Evolutionary conservation across 2,888 invertebrate species (phyloP).

Genomic region (Villa cingulata): DNA sequence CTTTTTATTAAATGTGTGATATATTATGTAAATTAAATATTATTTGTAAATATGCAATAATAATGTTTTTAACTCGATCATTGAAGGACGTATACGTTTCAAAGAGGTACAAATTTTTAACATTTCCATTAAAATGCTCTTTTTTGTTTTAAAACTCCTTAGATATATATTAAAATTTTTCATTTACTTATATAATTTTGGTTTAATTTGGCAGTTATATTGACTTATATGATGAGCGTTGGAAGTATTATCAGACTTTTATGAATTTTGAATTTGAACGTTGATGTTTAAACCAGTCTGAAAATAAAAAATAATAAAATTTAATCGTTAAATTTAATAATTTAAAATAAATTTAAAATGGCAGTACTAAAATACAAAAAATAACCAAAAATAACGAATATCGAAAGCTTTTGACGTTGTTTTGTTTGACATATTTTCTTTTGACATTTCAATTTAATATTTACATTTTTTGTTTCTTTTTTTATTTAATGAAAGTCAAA

Average conservation of each 20-base stretch:
- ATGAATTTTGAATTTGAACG: neutral
- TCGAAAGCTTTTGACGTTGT: too few species aligned
- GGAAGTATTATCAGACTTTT: neutral
- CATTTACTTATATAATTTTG: neutral
- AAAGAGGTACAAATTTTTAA: conserved; percentile 20
- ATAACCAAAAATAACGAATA: too few species aligned
- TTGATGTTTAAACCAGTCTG: conserved; percentile 2
- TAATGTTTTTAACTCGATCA: conserved; percentile 16
- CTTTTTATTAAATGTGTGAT: too few species aligned
- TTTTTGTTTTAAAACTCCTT: neutral
- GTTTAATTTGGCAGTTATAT: neutral
- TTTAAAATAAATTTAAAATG: too few species aligned
- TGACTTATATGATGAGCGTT: neutral
- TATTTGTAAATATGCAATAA: conserved; percentile 14
- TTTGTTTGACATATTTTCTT: too few species aligned
- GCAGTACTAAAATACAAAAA: too few species aligned
- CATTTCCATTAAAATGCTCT: conserved; percentile 12
- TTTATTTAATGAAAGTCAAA: too few species aligned
- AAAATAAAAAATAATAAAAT: conserved; percentile 1
- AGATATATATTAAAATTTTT: conserved; percentile 1
- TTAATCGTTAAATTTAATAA: neutral
- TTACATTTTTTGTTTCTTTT: too few species aligned
- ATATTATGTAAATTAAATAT: conserved; percentile 5
- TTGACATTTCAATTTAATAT: too few species aligned
- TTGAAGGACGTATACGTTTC: conserved; percentile 21